Base-by-base conservation (phyloP, 1,140 invertebrate species). In the Hyles vespertilio region DNA sequence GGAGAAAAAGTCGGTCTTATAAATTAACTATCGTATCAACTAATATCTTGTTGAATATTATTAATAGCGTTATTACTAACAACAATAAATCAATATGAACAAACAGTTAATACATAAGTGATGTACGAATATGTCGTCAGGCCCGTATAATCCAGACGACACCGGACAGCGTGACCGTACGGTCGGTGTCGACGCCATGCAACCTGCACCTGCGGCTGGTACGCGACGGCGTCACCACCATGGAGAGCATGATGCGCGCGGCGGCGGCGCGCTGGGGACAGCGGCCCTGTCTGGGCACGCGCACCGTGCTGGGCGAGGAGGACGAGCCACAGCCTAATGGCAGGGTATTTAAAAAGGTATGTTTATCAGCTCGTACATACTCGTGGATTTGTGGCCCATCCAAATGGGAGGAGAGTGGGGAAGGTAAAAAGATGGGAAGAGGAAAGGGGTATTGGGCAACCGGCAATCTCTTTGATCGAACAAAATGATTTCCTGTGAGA, bases 311-410 rank as follows among this genome's bases (percentile, higher is more conserved):
- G 3, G 94, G 94, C 51, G 98, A 98, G 82, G 97, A 98, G 78
- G 97, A 99, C 75, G 98, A 99, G 83, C 83, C 93, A 1, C 97
- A 99, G 81, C 93, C 95, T 0, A 98, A 98, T 87, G 98, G 98
- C 49, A 93, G 96, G 77, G 92, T 98, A 22, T 99, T 99, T 77
- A 99, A 99, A 89, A 99, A 99, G 92, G 94, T 95, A 72, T 51
- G 65, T 59, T 12, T 11, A 2, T 22, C 22, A 22, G 22, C 22
- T 22, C 22, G 22, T 22, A 22, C 22, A 22, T 2, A 22, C 2
- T 22, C 22, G 22, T 22, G 22, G 22, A 22, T 8, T 45, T 45
- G 43, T 8, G n/a, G n/a, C 7, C 7, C n/a, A 45, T 45, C n/a
- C 43, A 45, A 45, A 8, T 45, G 43, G 43, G 6, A 45, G 1